Percentiles rank a stretch among this genome's conserved stretches.
phyloP scores from a whole-genome alignment of 64 coral and sea anemone genomes.

The Montipora cactus region DNA sequence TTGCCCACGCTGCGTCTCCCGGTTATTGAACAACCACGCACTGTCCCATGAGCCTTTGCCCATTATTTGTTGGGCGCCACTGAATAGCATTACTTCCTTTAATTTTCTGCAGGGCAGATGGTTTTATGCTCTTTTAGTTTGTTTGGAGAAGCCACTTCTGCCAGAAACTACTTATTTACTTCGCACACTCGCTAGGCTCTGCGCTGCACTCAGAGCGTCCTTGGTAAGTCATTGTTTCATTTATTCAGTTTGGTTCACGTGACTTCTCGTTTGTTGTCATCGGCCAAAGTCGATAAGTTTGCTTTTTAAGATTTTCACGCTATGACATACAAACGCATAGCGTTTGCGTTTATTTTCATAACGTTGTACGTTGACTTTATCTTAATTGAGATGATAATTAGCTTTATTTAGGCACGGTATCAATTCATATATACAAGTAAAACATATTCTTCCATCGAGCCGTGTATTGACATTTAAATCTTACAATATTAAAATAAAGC shows the following conservation, averaged over 20 bases:
- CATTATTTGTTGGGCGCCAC: neutral
- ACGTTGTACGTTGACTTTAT: too few species aligned
- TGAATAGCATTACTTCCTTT: neutral
- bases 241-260: neutral
- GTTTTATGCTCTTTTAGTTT: constrained; percentile 89
- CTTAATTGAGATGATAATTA: too few species aligned
- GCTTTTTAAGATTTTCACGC: too few species aligned
- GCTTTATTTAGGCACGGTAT: too few species aligned
- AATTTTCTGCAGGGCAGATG: constrained; percentile 74
- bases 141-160: constrained; percentile 82
- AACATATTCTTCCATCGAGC: too few species aligned
- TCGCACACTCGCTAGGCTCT: constrained; percentile 79
- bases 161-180: constrained; percentile 72
- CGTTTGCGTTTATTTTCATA: too few species aligned
- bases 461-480: too few species aligned
- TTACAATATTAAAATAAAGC: too few species aligned
- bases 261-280: neutral
- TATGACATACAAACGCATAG: too few species aligned
- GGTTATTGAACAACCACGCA: neutral
- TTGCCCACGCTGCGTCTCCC: too few species aligned
- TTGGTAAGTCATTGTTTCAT: constrained; percentile 45
- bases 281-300: too few species aligned
- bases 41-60: neutral
- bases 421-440: too few species aligned
- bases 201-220: constrained; percentile 62